These are phyloP conservation scores for Corvus hawaiiensis DNA, from an alignment of 2,113 vertebrate species.

Conservation along the genomic window DNA sequence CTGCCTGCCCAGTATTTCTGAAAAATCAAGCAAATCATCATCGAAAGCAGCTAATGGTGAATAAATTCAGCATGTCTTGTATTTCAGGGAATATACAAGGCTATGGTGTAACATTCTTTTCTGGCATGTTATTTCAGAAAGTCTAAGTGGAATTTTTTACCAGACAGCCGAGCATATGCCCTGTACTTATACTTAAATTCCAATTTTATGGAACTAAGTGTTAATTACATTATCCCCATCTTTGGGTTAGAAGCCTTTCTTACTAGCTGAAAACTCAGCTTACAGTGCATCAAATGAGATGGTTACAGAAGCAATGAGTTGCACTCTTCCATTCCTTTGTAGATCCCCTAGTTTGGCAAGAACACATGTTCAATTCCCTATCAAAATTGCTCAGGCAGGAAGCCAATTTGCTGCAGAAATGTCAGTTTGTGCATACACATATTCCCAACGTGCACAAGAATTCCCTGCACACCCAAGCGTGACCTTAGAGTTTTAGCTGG, in stretches of 20 bases:
- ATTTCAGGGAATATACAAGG: constrained; percentile 9
- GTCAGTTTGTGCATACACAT: background rate
- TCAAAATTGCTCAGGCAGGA: background rate
- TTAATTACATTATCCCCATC: background rate
- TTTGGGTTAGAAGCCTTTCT: background rate
- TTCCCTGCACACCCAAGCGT: background rate
- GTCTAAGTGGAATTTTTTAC: constrained; percentile 39
- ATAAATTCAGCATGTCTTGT: background rate
- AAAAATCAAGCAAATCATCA: constrained; percentile 1
- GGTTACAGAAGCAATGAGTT: background rate
- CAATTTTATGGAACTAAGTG: background rate
- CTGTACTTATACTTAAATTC: constrained; percentile 12
- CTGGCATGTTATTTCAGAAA: constrained; percentile 24
- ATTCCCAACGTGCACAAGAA: background rate
- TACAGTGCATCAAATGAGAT: background rate
- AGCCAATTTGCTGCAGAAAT: background rate
- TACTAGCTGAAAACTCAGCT: background rate
- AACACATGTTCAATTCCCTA: background rate
- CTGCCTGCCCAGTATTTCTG: background rate
- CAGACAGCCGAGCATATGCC: constrained; percentile 36
- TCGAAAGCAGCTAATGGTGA: background rate
- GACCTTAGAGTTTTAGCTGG: background rate
- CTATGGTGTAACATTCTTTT: constrained; percentile 11
- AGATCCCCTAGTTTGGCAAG: background rate
- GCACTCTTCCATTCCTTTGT: background rate